Evolutionary conservation across 2,113 vertebrate species (phyloP).

Genomic region (Seriola dumerili): DNA sequence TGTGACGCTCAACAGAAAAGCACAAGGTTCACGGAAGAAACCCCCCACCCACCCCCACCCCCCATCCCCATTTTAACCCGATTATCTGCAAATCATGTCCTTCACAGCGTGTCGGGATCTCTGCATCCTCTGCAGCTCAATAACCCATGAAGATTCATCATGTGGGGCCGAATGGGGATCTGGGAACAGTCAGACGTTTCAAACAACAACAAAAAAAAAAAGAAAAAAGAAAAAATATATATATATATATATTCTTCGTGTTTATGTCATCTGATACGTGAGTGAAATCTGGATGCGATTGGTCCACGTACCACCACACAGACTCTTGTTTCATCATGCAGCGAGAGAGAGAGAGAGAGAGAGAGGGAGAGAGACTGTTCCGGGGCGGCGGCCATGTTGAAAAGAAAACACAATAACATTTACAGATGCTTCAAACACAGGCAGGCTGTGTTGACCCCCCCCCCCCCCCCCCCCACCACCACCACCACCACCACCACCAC

Average conservation of each 20-base stretch:
- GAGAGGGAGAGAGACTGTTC: slow-evolving; percentile 18
- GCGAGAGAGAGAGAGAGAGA: background rate
- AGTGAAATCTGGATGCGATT: slow-evolving; percentile 66
- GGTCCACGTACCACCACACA: slow-evolving; percentile 50
- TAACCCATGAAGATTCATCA: slow-evolving; percentile 64
- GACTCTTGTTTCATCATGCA: slow-evolving; percentile 50
- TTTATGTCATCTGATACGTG: slow-evolving; percentile 66
- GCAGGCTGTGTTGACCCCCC: background rate
- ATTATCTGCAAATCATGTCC: slow-evolving; percentile 73
- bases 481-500: too few species aligned
- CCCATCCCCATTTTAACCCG: slow-evolving; percentile 62
- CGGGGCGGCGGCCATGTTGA: slow-evolving; percentile 66
- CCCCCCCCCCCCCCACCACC: too few species aligned
- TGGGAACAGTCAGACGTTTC: slow-evolving; percentile 11
- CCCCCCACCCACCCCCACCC: slow-evolving; percentile 14
- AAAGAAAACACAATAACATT: slow-evolving; percentile 38
- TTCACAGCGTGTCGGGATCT: slow-evolving; percentile 75
- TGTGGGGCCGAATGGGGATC: slow-evolving; percentile 44
- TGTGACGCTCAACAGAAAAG: slow-evolving; percentile 85
- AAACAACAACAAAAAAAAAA: background rate
- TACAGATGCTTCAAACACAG: slow-evolving; percentile 29
- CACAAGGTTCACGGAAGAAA: slow-evolving; percentile 70
- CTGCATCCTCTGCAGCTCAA: slow-evolving; percentile 59
- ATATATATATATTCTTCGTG: slow-evolving; percentile 41
- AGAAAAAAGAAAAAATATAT: background rate